These are phyloP conservation scores for Caenorhabditis doughertyi DNA, from an alignment of 2,888 invertebrate species.

Conservation along the genomic window DNA sequence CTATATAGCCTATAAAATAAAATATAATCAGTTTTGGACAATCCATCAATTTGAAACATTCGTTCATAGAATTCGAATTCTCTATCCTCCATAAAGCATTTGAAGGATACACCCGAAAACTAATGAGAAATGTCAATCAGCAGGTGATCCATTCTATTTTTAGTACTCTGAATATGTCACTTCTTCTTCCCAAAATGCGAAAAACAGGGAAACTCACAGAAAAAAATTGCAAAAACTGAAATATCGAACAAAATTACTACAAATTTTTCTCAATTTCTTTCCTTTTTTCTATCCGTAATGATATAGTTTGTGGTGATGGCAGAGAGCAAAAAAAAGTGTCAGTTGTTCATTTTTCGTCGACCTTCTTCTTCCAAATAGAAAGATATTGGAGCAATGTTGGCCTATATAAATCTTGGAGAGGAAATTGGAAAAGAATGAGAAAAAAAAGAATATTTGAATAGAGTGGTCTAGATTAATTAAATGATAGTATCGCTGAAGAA, in stretches of 20 bases:
- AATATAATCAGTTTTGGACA: too few relatives aligned
- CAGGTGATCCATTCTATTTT: conserved; percentile 36
- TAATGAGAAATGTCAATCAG: conserved; percentile 57
- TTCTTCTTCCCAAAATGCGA: not conserved
- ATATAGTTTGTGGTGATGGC: conserved; percentile 22
- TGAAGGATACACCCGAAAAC: not conserved
- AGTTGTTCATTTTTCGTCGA: conserved; percentile 34
- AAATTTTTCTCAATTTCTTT: not conserved
- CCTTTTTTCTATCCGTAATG: conserved; percentile 20
- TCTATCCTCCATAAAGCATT: not conserved
- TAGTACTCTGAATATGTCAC: conserved; percentile 1
- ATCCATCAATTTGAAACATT: too few relatives aligned
- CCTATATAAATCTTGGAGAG: conserved; percentile 36
- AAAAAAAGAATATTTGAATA: conserved; percentile 16
- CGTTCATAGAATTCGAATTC: not conserved
- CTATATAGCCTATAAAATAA: too few relatives aligned
- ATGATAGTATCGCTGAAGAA: conserved; percentile 39
- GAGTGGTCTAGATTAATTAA: conserved; percentile 48
- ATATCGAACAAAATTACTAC: conserved; percentile 24
- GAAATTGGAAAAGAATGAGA: not conserved
- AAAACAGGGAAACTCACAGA: not conserved
- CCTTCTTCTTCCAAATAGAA: conserved; percentile 30
- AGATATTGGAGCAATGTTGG: conserved; percentile 12
- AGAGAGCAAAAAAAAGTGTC: conserved; percentile 25
- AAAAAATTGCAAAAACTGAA: not conserved